Conservation (phyloP, 2,113 vertebrate species). For the Todiramphus chloris region DNA sequence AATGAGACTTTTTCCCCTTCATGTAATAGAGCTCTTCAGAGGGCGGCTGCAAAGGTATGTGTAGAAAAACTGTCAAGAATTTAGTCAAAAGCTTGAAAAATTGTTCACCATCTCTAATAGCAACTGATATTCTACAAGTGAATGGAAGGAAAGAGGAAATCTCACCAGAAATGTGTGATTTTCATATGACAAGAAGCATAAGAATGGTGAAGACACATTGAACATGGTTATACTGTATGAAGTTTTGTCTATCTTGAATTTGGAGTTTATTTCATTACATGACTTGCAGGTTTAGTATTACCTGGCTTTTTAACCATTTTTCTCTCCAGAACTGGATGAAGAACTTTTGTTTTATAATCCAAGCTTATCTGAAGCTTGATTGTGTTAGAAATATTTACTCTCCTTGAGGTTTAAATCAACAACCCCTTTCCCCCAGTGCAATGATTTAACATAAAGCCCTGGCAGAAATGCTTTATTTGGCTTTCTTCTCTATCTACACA, state of each 20-base stretch:
- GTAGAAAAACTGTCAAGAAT: neutral
- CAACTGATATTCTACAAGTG: neutral
- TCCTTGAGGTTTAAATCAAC: neutral
- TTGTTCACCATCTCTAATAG: neutral
- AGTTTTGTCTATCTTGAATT: neutral
- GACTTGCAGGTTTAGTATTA: neutral
- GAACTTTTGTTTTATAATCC: neutral
- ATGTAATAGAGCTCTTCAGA: neutral
- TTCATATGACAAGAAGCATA: neutral
- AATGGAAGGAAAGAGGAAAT: neutral
- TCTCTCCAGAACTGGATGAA: neutral
- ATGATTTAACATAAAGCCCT: neutral
- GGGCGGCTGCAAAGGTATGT: neutral
- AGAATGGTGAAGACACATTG: neutral
- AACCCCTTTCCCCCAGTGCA: neutral
- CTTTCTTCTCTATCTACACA: neutral
- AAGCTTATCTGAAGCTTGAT: neutral
- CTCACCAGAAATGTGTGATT: neutral
- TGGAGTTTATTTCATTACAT: neutral
- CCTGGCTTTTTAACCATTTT: neutral
- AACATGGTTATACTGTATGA: neutral
- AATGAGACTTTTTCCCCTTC: neutral
- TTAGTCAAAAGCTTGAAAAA: neutral
- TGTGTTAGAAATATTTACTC: neutral
- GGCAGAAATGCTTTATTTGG: neutral